phyloP scores from a whole-genome alignment of 2,113 vertebrate species.

The Lophura nycthemera region DNA sequence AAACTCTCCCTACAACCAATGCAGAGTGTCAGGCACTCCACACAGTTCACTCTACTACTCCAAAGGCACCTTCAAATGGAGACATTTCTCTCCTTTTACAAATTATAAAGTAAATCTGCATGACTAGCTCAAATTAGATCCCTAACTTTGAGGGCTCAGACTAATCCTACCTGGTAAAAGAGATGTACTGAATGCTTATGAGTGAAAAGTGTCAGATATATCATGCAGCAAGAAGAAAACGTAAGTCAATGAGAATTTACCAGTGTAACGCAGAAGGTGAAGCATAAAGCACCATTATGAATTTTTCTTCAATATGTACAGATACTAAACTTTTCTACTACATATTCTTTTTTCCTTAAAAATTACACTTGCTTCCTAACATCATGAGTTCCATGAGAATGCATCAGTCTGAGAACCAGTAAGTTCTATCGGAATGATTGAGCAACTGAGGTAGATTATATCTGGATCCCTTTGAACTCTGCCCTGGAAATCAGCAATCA shows the following conservation, averaged over 20 bases:
- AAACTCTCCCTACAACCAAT: neutral
- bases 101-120: neutral
- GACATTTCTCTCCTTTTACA: neutral
- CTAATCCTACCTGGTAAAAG: neutral
- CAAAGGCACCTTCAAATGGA: neutral
- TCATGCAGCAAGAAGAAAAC: neutral
- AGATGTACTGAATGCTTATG: neutral
- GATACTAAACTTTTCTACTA: neutral
- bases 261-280: neutral
- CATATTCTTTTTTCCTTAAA: fast-evolving
- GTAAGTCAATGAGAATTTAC: neutral
- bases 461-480: neutral
- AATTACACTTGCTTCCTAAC: neutral
- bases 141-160: neutral
- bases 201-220: neutral
- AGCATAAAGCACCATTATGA: neutral
- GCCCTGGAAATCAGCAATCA: neutral
- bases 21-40: fast-evolving
- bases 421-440: neutral
- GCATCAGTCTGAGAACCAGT: neutral
- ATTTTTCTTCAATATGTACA: neutral
- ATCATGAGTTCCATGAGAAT: neutral
- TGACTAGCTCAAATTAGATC: neutral
- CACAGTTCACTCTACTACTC: neutral
- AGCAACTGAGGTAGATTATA: neutral